These are phyloP conservation scores for Phrynocephalus guinanensis DNA, from an alignment of 2,797 vertebrate species.

Conservation along the genomic window DNA sequence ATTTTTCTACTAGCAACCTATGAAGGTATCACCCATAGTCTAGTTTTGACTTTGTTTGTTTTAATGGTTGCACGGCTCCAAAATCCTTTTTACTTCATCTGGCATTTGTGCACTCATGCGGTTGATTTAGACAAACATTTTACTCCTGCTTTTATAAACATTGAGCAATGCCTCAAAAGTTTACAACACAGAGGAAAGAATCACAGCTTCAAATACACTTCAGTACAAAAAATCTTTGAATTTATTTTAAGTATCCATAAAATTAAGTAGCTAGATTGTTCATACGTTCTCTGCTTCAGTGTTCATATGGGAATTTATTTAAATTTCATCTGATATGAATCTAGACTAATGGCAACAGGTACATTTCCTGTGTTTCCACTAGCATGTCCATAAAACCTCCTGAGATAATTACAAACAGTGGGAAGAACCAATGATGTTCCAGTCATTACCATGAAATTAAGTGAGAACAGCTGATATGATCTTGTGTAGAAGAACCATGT, in stretches of 20 bases:
- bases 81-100: too few species aligned
- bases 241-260: constrained; percentile 5
- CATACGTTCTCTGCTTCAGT: constrained; percentile 20
- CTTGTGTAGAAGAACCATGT: too few species aligned
- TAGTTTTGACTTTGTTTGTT: too few species aligned
- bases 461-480: not conserved
- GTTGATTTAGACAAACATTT: not conserved
- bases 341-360: constrained; percentile 1
- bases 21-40: too few species aligned
- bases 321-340: constrained; percentile 14
- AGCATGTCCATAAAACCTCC: constrained; percentile 7
- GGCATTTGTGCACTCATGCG: not conserved
- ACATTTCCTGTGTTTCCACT: constrained; percentile 20
- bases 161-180: not conserved
- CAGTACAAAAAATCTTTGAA: not conserved
- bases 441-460: constrained; percentile 12
- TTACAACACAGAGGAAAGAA: not conserved
- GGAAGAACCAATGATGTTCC: constrained; percentile 14
- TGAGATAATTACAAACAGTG: constrained; percentile 6
- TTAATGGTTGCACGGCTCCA: too few species aligned
- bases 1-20: too few species aligned
- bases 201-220: constrained; percentile 6
- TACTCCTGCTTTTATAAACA: not conserved
- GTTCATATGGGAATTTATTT: constrained; percentile 15
- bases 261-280: constrained; percentile 12